phyloP scores from a whole-genome alignment of 2,797 vertebrate genomes.

The Bucorvus abyssinicus region DNA sequence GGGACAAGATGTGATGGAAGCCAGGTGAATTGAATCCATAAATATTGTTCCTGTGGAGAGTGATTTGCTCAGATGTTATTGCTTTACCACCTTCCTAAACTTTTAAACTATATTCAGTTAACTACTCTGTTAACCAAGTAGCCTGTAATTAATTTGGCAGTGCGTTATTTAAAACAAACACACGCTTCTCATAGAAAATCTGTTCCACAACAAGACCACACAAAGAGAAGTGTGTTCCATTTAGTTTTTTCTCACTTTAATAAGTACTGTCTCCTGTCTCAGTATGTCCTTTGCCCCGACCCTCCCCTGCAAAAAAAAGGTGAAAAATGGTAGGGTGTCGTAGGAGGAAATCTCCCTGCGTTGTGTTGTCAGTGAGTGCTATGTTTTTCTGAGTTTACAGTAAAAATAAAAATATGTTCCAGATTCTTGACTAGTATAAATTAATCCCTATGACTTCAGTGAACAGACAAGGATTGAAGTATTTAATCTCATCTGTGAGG shows the following conservation, averaged over 20 bases:
- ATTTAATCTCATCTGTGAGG: not conserved
- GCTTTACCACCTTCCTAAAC: not conserved
- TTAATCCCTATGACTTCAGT: not conserved
- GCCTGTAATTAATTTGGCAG: not conserved
- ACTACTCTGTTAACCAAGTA: not conserved
- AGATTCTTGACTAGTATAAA: not conserved
- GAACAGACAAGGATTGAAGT: not conserved
- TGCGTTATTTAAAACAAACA: not conserved
- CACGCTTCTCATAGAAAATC: not conserved
- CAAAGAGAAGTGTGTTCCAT: not conserved
- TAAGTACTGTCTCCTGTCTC: not conserved
- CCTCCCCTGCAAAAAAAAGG: fast-evolving
- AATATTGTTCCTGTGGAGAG: not conserved
- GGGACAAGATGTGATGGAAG: not conserved
- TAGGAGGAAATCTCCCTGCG: not conserved
- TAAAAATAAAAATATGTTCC: not conserved
- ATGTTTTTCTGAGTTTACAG: not conserved
- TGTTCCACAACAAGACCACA: not conserved
- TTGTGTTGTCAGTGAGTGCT: not conserved
- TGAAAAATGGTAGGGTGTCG: not conserved
- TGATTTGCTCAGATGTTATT: not conserved
- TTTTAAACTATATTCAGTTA: not conserved
- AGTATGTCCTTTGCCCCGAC: not conserved
- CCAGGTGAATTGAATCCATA: not conserved
- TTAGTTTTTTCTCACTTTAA: not conserved